Evolutionary conservation across 2,888 invertebrate species (phyloP).

Genomic region (Horisme vitalbata): DNA sequence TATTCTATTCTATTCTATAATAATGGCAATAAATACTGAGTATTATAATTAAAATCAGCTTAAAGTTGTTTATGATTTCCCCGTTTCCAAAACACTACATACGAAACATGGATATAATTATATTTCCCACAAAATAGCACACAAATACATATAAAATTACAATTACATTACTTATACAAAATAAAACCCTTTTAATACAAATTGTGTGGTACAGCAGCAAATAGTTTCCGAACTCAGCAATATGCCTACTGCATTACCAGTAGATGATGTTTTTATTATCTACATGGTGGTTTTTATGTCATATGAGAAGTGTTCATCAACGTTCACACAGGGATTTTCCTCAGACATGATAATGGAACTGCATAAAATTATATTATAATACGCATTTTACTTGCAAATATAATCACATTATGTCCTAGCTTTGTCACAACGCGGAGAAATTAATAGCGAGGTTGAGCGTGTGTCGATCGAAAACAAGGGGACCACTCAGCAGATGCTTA

Average conservation of each 20-base stretch:
- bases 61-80: no score
- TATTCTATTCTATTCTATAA: no score
- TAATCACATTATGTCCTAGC: conserved; percentile 78
- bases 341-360: conserved; percentile 49
- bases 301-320: conserved; percentile 43
- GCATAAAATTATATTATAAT: conserved; percentile 58
- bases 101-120: no score
- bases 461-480: conserved; percentile 74
- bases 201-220: neutral
- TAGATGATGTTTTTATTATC: neutral
- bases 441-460: conserved; percentile 75
- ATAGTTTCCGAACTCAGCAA: neutral
- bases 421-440: conserved; percentile 75
- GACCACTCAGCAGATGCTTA: conserved; percentile 81
- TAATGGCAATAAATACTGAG: no score
- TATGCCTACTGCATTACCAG: neutral
- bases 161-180: no score
- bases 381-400: conserved; percentile 78
- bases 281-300: conserved; percentile 27
- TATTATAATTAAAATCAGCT: no score
- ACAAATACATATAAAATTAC: no score
- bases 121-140: no score
- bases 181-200: no score
- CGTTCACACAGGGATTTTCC: conserved; percentile 49
- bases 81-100: no score